Percentiles rank a stretch among this genome's conserved stretches.
These are phyloP conservation scores for Lasaia peninsularis DNA, from an alignment of 1,140 invertebrate species.

Conservation along the genomic window DNA sequence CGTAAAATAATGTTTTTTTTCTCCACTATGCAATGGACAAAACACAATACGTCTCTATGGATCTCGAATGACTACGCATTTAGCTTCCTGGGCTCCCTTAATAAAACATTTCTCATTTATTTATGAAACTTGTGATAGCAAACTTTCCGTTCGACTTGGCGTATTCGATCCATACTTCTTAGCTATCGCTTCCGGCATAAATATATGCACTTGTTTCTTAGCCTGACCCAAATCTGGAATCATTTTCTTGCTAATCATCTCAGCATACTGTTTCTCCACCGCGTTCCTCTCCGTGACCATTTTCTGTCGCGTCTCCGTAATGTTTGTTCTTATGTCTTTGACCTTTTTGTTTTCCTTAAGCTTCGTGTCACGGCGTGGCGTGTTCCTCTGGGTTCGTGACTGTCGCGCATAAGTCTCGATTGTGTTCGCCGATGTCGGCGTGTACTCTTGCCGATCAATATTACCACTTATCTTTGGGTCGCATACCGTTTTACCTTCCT, in stretches of 20 bases:
- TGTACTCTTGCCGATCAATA: slow-evolving; percentile 66
- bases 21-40: no score
- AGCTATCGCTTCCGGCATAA: slow-evolving; percentile 79
- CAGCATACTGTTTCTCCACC: slow-evolving; percentile 66
- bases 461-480: slow-evolving; percentile 39
- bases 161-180: slow-evolving; percentile 51
- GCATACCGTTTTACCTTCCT: slow-evolving; percentile 38
- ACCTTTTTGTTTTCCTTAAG: slow-evolving; percentile 51
- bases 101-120: background rate
- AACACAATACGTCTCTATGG: no score
- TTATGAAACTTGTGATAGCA: slow-evolving; percentile 39
- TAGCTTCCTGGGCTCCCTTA: no score
- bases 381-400: slow-evolving; percentile 60
- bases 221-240: slow-evolving; percentile 55
- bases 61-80: no score
- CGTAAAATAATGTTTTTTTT: no score
- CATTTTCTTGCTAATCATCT: slow-evolving; percentile 67
- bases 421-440: slow-evolving; percentile 58
- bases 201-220: slow-evolving; percentile 82
- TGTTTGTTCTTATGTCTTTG: slow-evolving; percentile 48
- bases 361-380: slow-evolving; percentile 54
- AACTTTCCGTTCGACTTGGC: slow-evolving; percentile 47
- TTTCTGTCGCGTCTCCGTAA: slow-evolving; percentile 54
- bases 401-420: slow-evolving; percentile 70
- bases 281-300: slow-evolving; percentile 49